Percentiles rank a stretch among this genome's conserved stretches.
Evolutionary conservation across 2,113 vertebrate species (phyloP).

Genomic region (Podocnemis expansa): DNA sequence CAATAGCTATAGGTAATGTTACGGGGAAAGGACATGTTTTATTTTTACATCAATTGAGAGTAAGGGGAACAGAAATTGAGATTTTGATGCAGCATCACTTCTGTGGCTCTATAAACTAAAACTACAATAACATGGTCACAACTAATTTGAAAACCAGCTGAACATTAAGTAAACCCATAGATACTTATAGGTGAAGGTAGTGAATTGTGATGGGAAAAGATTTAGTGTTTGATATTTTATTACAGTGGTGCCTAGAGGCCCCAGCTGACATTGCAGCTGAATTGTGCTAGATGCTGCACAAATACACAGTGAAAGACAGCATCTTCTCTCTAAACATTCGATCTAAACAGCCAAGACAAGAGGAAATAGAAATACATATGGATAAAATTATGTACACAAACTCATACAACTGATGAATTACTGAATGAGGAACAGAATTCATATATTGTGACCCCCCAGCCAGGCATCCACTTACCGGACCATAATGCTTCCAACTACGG

Average conservation of each 20-base stretch:
- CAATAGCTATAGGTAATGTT: not conserved
- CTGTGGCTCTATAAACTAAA: not conserved
- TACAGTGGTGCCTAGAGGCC: not conserved
- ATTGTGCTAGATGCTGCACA: not conserved
- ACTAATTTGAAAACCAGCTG: not conserved
- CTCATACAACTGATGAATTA: not conserved
- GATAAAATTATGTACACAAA: not conserved
- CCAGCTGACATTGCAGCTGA: not conserved
- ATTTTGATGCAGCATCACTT: not conserved
- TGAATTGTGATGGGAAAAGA: not conserved
- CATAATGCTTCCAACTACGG: not conserved
- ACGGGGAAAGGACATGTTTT: not conserved
- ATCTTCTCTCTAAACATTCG: not conserved
- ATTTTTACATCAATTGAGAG: not conserved
- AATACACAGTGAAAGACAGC: not conserved
- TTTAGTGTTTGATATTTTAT: not conserved
- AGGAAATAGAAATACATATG: not conserved
- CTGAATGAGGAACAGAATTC: not conserved
- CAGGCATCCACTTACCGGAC: not conserved
- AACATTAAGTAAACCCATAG: not conserved
- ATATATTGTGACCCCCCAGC: not conserved
- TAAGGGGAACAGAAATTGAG: not conserved
- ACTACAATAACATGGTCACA: not conserved
- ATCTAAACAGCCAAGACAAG: not conserved
- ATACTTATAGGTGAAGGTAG: rapidly evolving